Evolutionary conservation across 2,888 invertebrate species (phyloP).

Genomic region (Yponomeuta evonymella): DNA sequence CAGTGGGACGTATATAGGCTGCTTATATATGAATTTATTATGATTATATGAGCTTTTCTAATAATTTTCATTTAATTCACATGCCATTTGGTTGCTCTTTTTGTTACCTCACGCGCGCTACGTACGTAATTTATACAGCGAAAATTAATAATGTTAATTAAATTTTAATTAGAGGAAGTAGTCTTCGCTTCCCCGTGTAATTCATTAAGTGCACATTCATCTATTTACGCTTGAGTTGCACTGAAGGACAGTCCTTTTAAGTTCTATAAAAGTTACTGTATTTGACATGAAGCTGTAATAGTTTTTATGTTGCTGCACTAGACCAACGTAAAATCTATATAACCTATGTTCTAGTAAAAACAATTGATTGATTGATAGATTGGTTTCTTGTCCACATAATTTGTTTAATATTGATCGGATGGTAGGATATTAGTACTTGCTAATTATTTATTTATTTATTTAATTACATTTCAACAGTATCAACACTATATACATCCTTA

Average conservation of each 20-base stretch:
- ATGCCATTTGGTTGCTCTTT: neutral
- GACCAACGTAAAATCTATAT: too few relatives aligned
- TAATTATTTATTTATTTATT: too few relatives aligned
- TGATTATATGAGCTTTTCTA: neutral
- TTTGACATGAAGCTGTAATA: neutral
- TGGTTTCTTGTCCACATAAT: too few relatives aligned
- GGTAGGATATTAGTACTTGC: too few relatives aligned
- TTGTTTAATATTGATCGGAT: too few relatives aligned
- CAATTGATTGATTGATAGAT: too few relatives aligned
- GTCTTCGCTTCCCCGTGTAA: neutral
- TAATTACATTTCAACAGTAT: too few relatives aligned
- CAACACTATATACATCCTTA: too few relatives aligned
- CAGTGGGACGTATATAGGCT: too few relatives aligned
- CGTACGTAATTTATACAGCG: neutral
- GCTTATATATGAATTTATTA: too few relatives aligned
- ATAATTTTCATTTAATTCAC: neutral
- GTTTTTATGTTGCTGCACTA: neutral
- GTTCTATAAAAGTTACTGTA: neutral
- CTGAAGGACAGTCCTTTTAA: neutral
- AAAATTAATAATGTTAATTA: slow-evolving; percentile 2
- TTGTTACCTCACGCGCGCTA: neutral
- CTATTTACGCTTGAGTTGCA: neutral
- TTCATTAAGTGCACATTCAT: neutral
- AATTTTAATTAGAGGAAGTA: neutral
- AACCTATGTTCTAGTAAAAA: too few relatives aligned